Conservation (phyloP, 2,113 vertebrate species). For the Marmota monax region DNA sequence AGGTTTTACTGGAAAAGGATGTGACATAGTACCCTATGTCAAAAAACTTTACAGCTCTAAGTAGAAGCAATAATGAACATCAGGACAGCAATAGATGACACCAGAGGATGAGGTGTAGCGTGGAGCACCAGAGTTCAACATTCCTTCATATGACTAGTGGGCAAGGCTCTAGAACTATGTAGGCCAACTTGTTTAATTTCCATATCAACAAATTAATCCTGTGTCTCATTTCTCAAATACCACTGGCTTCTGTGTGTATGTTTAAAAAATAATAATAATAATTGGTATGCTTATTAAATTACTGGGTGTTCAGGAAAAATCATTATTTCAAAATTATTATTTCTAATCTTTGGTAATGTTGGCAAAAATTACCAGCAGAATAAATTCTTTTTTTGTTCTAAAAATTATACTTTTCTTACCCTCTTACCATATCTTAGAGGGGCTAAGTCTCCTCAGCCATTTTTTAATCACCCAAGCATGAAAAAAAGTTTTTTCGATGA, state of each 20-base stretch:
- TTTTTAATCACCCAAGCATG: slow-evolving; percentile 74
- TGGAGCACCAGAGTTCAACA: slow-evolving; percentile 20
- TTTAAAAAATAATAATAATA: background rate
- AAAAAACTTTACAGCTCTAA: slow-evolving; percentile 45
- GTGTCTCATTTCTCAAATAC: slow-evolving; percentile 47
- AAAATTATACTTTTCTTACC: slow-evolving; percentile 47
- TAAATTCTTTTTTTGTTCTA: slow-evolving; percentile 50
- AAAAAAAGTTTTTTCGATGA: slow-evolving; percentile 69
- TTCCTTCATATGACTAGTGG: background rate
- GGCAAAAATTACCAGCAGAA: slow-evolving; percentile 53
- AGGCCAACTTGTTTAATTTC: slow-evolving; percentile 58
- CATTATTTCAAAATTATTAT: slow-evolving; percentile 46
- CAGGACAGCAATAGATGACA: slow-evolving; percentile 58
- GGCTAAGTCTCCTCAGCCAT: slow-evolving; percentile 67
- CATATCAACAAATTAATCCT: slow-evolving; percentile 16
- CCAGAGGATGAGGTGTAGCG: background rate
- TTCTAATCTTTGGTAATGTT: slow-evolving; percentile 59
- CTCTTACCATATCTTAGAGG: slow-evolving; percentile 47
- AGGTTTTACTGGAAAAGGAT: slow-evolving; percentile 44
- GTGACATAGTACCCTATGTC: slow-evolving; percentile 16
- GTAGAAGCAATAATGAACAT: slow-evolving; percentile 41
- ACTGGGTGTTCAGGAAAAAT: background rate
- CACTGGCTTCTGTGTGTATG: background rate
- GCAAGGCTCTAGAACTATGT: slow-evolving; percentile 10
- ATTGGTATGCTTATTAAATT: slow-evolving; percentile 32